Base-by-base conservation (phyloP, 2,888 invertebrate species). In the Lepetodrilus schrolli region DNA sequence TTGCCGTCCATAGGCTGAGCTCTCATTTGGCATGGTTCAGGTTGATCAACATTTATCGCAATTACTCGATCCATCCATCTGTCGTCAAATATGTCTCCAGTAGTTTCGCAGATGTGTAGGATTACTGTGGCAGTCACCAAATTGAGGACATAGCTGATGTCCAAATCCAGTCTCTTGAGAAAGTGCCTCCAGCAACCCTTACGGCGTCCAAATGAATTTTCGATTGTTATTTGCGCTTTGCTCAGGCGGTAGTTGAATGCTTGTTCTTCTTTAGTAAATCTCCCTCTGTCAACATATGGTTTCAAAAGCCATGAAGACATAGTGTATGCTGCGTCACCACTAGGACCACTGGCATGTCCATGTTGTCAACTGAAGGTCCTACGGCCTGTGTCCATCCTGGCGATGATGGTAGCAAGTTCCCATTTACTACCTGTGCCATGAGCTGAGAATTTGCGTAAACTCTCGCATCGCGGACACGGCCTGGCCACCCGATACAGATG, bases 281-380 rank as follows among this genome's bases (percentile, higher is more conserved):
- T 26, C 20, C 20, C 43, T 20, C 51, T 73, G 37, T 65, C 36
- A 26, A 36, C 26, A 38, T 26, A 70, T 21, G 70, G 70, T 74
- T 51, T 70, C 73, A 75, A 23, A 4, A 75, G 50, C 69, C 72
- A 77, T 5, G 48, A 34, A 4, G 58, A 26, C 8, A 76, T 23
- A 5, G 74, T 74, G 26, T 72, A 76, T 7, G 74, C 74, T 4
- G 76, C 51, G 58, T 77, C 73, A 26, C 75, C 70, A 2, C 69
- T 1, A 75, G 20, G 1, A 75, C 50, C 1, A 51, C 34, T 1
- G 68, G 34, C 26, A 72, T 21, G 4, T 47, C 26, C 1, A 37
- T 5, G 8, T n/a, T 17, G 1, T 51, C 26, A 10, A n/a, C 51
- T 10, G 23, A n/a, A 26, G 7, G n/a, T 23, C 23, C 30, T 51